A percentile compares a stretch with the other conserved stretches of the same genome.
Conservation (phyloP, 2,113 vertebrate genomes). For the Ochotona princeps region DNA sequence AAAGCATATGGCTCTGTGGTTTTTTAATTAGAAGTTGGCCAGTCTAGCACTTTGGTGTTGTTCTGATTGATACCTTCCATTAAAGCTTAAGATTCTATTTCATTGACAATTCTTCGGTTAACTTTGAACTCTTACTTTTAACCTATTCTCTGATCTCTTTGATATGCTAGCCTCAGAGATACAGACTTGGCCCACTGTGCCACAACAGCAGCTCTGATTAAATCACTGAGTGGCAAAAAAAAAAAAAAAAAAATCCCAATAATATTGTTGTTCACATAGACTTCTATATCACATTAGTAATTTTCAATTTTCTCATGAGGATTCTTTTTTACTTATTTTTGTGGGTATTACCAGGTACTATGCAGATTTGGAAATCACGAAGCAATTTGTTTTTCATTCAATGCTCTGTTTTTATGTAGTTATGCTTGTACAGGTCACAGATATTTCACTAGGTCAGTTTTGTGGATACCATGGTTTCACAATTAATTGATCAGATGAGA, state of each 20-base stretch:
- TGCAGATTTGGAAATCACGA: background rate
- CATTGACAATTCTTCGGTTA: background rate
- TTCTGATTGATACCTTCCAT: background rate
- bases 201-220: too few relatives aligned
- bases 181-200: too few relatives aligned
- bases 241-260: background rate
- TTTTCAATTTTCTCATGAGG: background rate
- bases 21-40: background rate
- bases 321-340: background rate
- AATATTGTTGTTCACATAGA: background rate
- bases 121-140: background rate
- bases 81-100: background rate
- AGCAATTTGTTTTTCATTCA: background rate
- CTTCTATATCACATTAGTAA: background rate
- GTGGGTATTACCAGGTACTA: background rate
- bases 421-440: background rate
- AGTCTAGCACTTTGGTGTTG: background rate
- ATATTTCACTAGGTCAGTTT: background rate
- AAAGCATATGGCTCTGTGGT: background rate
- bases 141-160: background rate
- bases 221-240: too few relatives aligned
- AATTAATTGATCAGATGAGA: too few relatives aligned
- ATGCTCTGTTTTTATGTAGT: background rate
- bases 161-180: too few relatives aligned
- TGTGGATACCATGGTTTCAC: too few relatives aligned